Percentiles rank a stretch among this genome's conserved stretches.
Conservation (phyloP, 2,888 invertebrate genomes). For the Chrysomela aeneicollis region DNA sequence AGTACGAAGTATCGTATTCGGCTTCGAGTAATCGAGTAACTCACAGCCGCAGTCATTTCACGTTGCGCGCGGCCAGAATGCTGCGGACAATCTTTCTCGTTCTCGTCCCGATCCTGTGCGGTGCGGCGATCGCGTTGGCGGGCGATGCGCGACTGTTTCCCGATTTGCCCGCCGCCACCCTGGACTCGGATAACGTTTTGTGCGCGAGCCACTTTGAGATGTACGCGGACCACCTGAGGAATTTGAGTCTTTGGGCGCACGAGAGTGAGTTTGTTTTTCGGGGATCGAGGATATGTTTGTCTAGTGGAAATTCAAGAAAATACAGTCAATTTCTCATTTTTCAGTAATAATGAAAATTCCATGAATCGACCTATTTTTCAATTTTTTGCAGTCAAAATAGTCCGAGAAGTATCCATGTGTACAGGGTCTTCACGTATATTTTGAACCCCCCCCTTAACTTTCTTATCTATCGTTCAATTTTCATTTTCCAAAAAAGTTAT, state of each 20-base stretch:
- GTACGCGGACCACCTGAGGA: slow-evolving; percentile 58
- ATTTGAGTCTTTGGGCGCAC: slow-evolving; percentile 67
- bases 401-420: no score
- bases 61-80: slow-evolving; percentile 35
- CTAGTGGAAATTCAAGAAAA: no score
- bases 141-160: slow-evolving; percentile 47
- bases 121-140: slow-evolving; percentile 29
- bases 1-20: slow-evolving; percentile 33
- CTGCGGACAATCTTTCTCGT: slow-evolving; percentile 34
- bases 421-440: no score
- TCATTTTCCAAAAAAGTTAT: no score
- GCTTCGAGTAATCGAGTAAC: slow-evolving; percentile 41
- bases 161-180: slow-evolving; percentile 45
- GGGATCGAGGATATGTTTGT: no score
- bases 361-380: no score
- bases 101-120: no score
- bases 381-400: no score
- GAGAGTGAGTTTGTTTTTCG: slow-evolving; percentile 63
- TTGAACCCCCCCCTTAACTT: no score
- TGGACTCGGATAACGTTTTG: slow-evolving; percentile 46
- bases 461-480: no score
- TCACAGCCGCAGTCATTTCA: slow-evolving; percentile 41
- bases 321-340: no score
- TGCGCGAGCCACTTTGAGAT: slow-evolving; percentile 50
- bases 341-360: no score